phyloP scores from a whole-genome alignment of 2,888 invertebrate genomes.

The Cosmorhoe ocellata region DNA sequence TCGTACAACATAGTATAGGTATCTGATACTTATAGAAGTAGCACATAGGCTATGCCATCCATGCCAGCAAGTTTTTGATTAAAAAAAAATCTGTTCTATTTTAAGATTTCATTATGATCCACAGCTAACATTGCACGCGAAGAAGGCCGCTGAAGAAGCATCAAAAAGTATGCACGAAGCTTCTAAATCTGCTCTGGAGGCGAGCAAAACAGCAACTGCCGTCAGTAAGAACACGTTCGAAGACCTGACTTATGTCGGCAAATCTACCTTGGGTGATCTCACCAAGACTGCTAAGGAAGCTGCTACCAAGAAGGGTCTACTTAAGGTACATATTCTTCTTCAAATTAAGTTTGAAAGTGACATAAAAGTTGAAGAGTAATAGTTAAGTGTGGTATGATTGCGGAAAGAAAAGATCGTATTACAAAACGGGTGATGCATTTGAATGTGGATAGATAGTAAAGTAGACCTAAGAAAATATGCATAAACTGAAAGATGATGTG shows the following conservation, averaged over 20 bases:
- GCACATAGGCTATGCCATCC: no score
- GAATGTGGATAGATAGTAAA: no score
- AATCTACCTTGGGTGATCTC: conserved; percentile 93
- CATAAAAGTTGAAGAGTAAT: no score
- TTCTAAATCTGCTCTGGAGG: conserved; percentile 91
- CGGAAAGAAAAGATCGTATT: no score
- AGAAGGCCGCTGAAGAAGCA: conserved; percentile 92
- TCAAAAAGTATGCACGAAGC: conserved; percentile 92
- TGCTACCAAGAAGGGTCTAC: conserved; percentile 91
- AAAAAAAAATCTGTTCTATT: no score
- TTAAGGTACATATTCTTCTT: conserved; percentile 79
- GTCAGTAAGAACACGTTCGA: conserved; percentile 94
- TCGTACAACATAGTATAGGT: neutral
- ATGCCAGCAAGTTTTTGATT: neutral
- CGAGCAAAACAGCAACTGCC: conserved; percentile 93
- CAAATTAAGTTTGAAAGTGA: neutral
- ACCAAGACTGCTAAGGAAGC: conserved; percentile 96
- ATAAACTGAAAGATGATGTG: no score
- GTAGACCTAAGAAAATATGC: no score
- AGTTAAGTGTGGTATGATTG: no score
- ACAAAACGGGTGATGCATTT: no score
- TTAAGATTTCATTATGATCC: no score
- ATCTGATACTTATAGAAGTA: neutral
- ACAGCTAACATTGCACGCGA: conserved; percentile 92
- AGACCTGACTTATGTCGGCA: conserved; percentile 94